These are phyloP conservation scores for Chymomyza procnemis DNA, from an alignment of 2,888 invertebrate genomes.

Conservation along the genomic window DNA sequence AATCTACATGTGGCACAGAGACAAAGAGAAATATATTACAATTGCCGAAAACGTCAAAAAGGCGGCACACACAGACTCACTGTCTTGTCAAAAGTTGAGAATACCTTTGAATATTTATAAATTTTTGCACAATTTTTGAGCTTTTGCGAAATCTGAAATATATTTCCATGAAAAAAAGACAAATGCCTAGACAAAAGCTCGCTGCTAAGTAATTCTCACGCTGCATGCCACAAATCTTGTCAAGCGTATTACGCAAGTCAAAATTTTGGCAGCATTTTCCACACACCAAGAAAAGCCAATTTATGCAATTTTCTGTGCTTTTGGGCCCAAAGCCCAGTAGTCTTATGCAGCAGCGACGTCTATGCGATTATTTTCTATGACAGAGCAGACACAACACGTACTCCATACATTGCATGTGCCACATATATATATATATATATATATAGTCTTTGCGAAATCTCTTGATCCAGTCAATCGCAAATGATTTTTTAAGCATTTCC, in stretches of 20 bases:
- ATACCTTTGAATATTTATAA: not conserved
- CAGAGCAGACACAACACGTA: too few relatives aligned
- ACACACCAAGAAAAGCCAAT: slow-evolving; percentile 41
- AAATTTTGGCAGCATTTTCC: slow-evolving; percentile 50
- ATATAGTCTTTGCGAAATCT: not conserved
- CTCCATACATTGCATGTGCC: too few relatives aligned
- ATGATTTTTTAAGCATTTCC: not conserved
- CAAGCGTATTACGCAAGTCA: slow-evolving; percentile 6
- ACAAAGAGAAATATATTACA: too few relatives aligned
- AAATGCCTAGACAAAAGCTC: not conserved
- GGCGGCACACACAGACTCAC: not conserved
- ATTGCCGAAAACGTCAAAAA: not conserved
- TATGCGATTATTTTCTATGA: too few relatives aligned
- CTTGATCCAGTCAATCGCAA: not conserved
- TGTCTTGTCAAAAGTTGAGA: not conserved
- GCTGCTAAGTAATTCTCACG: slow-evolving; percentile 49
- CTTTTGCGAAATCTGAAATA: not conserved
- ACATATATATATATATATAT: too few relatives aligned
- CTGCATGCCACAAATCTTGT: slow-evolving; percentile 50
- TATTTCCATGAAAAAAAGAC: not conserved
- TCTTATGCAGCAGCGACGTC: too few relatives aligned
- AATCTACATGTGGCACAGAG: not conserved
- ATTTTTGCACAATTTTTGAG: slow-evolving; percentile 37
- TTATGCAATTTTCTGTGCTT: slow-evolving; percentile 55
- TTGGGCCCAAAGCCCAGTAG: slow-evolving; percentile 17